phyloP scores from a whole-genome alignment of 2,113 vertebrate species.

The Takifugu flavidus region DNA sequence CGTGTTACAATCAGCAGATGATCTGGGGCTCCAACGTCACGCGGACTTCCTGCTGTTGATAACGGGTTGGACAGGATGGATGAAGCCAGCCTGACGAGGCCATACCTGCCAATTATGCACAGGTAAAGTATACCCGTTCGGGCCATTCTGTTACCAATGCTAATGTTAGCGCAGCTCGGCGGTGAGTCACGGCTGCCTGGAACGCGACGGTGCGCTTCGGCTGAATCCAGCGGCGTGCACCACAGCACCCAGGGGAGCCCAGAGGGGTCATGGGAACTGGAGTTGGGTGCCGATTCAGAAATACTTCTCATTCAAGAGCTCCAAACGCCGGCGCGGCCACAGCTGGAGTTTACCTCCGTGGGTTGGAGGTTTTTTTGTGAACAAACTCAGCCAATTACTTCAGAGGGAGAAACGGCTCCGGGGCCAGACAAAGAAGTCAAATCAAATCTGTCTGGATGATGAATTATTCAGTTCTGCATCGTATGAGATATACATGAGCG shows the following conservation, averaged over 20 bases:
- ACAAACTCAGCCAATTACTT: conserved; percentile 1
- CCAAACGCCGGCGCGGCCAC: neutral
- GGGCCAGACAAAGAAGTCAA: conserved; percentile 46
- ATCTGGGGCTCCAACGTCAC: conserved; percentile 41
- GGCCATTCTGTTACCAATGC: conserved; percentile 43
- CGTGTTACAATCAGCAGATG: conserved; percentile 50
- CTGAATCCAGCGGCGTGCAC: neutral
- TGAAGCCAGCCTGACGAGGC: conserved; percentile 45
- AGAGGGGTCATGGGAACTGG: neutral
- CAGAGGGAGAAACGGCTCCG: neutral
- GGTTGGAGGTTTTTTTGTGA: no score
- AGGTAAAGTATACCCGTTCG: conserved; percentile 53
- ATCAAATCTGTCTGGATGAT: conserved; percentile 50
- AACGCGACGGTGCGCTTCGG: neutral
- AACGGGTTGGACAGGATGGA: conserved; percentile 60
- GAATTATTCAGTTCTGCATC: conserved; percentile 66
- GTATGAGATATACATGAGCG: conserved; percentile 52
- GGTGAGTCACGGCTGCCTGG: conserved; percentile 21
- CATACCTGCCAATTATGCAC: conserved; percentile 65
- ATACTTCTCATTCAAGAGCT: neutral
- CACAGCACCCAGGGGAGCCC: neutral
- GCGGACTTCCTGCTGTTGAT: conserved; percentile 70
- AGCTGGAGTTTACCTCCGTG: no score
- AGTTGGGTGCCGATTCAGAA: conserved; percentile 4
- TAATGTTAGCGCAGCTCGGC: conserved; percentile 8